Evolutionary conservation across 2,113 vertebrate genomes (phyloP).

Genomic region (Lagopus muta): DNA sequence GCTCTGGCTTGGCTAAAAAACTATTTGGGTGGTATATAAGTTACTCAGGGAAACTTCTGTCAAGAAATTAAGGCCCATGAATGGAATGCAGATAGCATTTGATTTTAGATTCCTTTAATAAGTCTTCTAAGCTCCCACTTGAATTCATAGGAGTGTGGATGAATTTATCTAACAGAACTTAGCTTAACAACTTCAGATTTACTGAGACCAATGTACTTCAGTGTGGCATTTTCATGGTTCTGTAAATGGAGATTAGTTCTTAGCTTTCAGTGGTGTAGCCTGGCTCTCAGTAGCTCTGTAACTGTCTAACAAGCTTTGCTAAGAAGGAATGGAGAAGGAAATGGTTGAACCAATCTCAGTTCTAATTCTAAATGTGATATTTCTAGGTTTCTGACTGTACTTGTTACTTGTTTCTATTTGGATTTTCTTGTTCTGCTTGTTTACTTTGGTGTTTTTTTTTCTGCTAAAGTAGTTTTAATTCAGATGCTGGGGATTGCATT

Average conservation of each 20-base stretch:
- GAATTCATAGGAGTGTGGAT: not conserved
- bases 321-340: not conserved
- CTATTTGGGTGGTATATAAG: not conserved
- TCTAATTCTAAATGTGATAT: not conserved
- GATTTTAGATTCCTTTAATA: not conserved
- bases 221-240: not conserved
- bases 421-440: no score
- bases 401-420: not conserved
- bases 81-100: constrained; percentile 14
- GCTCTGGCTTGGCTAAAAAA: not conserved
- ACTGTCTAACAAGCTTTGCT: not conserved
- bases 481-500: not conserved
- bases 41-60: not conserved
- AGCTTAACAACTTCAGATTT: not conserved
- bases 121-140: not conserved
- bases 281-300: not conserved
- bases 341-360: not conserved
- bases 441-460: not conserved
- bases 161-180: not conserved
- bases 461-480: not conserved
- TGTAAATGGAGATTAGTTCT: not conserved
- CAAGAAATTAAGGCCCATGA: not conserved
- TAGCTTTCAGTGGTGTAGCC: not conserved
- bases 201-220: not conserved
- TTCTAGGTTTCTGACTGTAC: not conserved